Conservation (phyloP, 2,797 vertebrate species). For the Garrulus glandarius region DNA sequence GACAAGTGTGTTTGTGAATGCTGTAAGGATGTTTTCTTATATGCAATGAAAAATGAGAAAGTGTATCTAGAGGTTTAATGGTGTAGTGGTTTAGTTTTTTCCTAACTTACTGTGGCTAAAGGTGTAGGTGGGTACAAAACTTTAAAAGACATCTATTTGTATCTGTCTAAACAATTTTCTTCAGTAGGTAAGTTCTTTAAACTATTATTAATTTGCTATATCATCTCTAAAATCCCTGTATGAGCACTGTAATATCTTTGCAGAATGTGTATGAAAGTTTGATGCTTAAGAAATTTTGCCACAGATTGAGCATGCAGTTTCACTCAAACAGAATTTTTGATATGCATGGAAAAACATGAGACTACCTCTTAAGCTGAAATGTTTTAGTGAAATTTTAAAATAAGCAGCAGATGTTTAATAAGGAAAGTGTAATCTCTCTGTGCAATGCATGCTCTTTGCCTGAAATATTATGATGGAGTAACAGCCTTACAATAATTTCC, state of each 20-base stretch:
- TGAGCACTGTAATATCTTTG: not conserved
- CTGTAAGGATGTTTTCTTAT: not conserved
- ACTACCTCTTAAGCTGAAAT: not conserved
- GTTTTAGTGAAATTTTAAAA: not conserved
- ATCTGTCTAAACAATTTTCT: not conserved
- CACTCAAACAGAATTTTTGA: not conserved
- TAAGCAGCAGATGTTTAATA: not conserved
- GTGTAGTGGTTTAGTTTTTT: not conserved
- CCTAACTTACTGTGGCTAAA: not conserved
- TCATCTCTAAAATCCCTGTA: not conserved
- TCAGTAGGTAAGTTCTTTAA: not conserved
- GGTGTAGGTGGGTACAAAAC: not conserved
- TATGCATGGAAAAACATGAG: not conserved
- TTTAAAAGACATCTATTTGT: not conserved
- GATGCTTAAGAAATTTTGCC: not conserved
- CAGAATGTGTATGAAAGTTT: not conserved
- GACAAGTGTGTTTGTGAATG: constrained; percentile 12
- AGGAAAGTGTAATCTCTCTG: not conserved
- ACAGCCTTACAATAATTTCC: not conserved
- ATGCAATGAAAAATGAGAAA: not conserved
- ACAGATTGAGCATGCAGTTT: not conserved
- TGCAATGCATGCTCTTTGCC: not conserved
- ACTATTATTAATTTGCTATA: not conserved
- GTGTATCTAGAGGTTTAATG: not conserved
- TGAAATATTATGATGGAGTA: not conserved